Evolutionary conservation across 2,797 vertebrate genomes (phyloP), one percentile per base, ranked within the genome.

Genomic region (Cryptoblepharus egeriae): DNA sequence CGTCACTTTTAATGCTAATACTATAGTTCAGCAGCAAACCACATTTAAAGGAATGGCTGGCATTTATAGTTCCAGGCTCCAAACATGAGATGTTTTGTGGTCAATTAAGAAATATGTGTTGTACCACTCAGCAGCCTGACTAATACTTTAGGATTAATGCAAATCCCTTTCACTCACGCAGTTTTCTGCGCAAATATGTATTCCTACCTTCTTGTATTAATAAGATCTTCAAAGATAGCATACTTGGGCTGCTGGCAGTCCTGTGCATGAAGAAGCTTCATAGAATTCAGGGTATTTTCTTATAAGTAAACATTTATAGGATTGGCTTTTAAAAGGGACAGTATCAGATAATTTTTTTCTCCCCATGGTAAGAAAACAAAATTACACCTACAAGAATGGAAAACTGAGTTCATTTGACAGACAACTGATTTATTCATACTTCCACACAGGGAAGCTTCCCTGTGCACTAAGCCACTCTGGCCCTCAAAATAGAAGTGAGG

Each of bases 91-190:
- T 30, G 26, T 64, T 72, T 55, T 87, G 80, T 80, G 83, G 42
- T 81, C 85, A 81, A 65, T 83, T 85, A 68, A 82, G 75, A 76
- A 89, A 88, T 83, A 77, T 5, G 68, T 69, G 71, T 76, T 30
- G 88, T 74, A 79, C 58, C 77, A 84, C 74, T 61, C 8, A 58
- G 76, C 65, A 55, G 52, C 63, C 68, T 75, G 77, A 84, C 71
- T 61, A 84, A 84, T 69, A 35, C 71, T 89, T 73, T 69, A 72
- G 5, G 37, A 73, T 87, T 87, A 70, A n/a, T 85, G 57, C 16
- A 63, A 39, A 77, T 35, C 63, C 52, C 69, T 81, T 79, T 87
- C 80, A 67, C 70, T 73, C 61, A 73, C 37, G 5, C 11, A 58
- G n/a, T 69, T 73, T 79, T 81, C 75, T 73, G 71, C n/a, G 89